phyloP scores from a whole-genome alignment of 2,888 invertebrate genomes.

The Callosobruchus maculatus region DNA sequence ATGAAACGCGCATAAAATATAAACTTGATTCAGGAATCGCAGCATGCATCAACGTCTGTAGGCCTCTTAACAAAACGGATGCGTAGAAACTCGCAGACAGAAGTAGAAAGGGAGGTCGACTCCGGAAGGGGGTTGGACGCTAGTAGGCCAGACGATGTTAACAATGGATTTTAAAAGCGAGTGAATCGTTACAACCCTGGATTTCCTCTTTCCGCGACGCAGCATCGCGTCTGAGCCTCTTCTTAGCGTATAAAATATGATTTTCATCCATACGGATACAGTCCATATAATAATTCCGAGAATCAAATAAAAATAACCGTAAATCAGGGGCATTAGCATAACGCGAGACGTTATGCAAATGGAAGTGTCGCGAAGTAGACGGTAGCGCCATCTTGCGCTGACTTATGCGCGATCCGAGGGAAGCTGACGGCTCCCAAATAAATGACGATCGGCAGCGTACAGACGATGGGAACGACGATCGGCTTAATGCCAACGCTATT shows the following conservation, averaged over 20 bases:
- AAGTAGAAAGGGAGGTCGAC: too few relatives aligned
- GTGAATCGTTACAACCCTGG: neutral
- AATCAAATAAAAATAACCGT: constrained; percentile 53
- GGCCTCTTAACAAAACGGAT: too few relatives aligned
- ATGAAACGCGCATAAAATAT: too few relatives aligned
- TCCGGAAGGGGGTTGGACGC: too few relatives aligned
- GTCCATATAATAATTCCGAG: constrained; percentile 53
- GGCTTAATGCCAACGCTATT: neutral
- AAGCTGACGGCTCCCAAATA: neutral
- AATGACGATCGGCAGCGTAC: neutral
- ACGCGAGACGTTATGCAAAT: constrained; percentile 49
- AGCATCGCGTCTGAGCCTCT: neutral
- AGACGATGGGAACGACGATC: neutral
- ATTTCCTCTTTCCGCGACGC: constrained; percentile 8
- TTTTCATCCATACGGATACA: constrained; percentile 54
- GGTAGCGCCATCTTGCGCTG: constrained; percentile 24
- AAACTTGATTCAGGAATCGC: too few relatives aligned
- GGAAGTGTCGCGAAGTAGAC: constrained; percentile 21
- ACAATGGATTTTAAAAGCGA: too few relatives aligned
- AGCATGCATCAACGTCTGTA: too few relatives aligned
- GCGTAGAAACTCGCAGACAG: too few relatives aligned
- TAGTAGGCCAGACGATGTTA: too few relatives aligned
- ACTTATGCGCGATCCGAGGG: constrained; percentile 16
- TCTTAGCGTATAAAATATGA: constrained; percentile 47
- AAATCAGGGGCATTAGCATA: constrained; percentile 50